Evolutionary conservation across 2,797 vertebrate genomes (phyloP), one percentile per base, ranked within the genome.

Genomic region (Oreochromis mossambicus): DNA sequence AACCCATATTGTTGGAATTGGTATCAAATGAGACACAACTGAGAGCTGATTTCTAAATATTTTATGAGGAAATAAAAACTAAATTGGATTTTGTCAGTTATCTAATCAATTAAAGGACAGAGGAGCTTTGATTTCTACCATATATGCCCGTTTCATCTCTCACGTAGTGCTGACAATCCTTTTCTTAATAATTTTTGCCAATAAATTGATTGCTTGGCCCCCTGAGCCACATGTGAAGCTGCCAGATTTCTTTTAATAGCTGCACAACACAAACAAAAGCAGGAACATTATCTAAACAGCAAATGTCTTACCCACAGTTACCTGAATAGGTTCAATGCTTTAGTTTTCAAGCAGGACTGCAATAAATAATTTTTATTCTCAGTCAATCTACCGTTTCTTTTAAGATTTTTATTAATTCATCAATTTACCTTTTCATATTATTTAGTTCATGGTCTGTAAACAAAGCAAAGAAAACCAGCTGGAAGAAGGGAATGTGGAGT

Each of bases 111-210:
- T 50, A 51, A 32, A 75, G 17, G 17, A 75, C 0, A n/a, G 70
- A 2, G 17, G n/a, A 32, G 26, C 46, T 50, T 34, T 75, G 26
- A 50, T 75, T 75, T 75, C 11, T n/a, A 75, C 70, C 7, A 5
- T n/a, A 51, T 75, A 8, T 34, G 17, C 46, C 70, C n/a, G 11
- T n/a, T 75, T 50, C n/a, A 50, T 50, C 0, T 46, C 66, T 70
- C 38, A 14, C 36, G 24, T 21, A 24, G 0, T 70, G 26, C 46
- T n/a, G 29, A 13, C 70, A n/a, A 34, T 1, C 48, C 17, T 75
- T 50, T 13, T 75, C 19, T 48, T 32, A 32, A 48, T 48, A 48
- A 4, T 13, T 12, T 75, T 46, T 75, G 0, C 10, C 46, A 34
- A n/a, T 75, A 48, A 75, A 51, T 50, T 14, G 46, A 50, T 75